Conservation (phyloP, 2,888 invertebrate genomes). For the Gerris lacustris region DNA sequence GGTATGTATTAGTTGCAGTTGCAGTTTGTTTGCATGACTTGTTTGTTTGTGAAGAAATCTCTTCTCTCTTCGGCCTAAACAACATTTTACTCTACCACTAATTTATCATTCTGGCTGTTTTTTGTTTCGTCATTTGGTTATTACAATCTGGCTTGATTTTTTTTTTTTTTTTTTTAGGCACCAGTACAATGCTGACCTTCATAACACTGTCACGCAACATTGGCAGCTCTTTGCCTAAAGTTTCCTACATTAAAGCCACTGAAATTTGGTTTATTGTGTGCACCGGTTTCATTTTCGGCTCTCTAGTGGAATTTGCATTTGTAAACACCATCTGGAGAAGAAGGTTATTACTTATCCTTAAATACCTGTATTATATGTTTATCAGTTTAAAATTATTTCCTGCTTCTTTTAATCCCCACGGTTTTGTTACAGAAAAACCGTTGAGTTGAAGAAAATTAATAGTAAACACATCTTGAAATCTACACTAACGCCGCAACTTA, state of each 20-base stretch:
- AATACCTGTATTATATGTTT: too few relatives aligned
- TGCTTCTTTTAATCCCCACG: too few relatives aligned
- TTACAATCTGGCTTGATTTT: too few relatives aligned
- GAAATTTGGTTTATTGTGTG: slow-evolving; percentile 83
- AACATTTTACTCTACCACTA: neutral
- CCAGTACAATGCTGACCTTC: slow-evolving; percentile 75
- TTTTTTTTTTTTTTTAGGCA: slow-evolving; percentile 44
- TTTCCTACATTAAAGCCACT: slow-evolving; percentile 78
- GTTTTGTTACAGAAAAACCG: slow-evolving; percentile 47
- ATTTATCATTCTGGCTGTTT: neutral
- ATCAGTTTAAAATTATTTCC: too few relatives aligned
- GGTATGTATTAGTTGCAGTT: slow-evolving; percentile 40
- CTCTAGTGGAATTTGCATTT: slow-evolving; percentile 76
- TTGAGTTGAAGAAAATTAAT: slow-evolving; percentile 58
- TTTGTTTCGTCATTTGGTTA: too few relatives aligned
- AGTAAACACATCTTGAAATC: slow-evolving; percentile 75
- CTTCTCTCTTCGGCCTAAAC: too few relatives aligned
- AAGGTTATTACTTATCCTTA: slow-evolving; percentile 42
- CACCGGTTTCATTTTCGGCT: slow-evolving; percentile 70
- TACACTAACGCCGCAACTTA: slow-evolving; percentile 63
- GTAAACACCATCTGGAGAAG: slow-evolving; percentile 80
- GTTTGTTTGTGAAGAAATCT: too few relatives aligned
- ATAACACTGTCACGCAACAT: slow-evolving; percentile 76
- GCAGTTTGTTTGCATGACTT: too few relatives aligned
- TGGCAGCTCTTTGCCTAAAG: slow-evolving; percentile 73